Conservation (phyloP, 2,113 vertebrate species). For the Dipodomys spectabilis region DNA sequence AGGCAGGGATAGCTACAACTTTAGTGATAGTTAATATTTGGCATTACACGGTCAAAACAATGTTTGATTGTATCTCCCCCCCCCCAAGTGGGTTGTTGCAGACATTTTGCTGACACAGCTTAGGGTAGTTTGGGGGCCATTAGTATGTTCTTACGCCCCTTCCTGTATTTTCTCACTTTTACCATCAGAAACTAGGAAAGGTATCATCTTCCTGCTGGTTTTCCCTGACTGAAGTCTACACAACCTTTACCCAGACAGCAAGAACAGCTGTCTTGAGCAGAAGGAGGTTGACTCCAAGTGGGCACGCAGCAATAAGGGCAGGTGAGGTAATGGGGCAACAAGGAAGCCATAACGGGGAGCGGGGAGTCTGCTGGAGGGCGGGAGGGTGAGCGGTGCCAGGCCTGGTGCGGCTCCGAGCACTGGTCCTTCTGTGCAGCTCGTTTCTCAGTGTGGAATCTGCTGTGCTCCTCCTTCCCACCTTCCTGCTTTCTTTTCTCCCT, state of each 20-base stretch:
- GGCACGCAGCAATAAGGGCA: constrained; percentile 20
- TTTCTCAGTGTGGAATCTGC: constrained; percentile 38
- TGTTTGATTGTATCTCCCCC: neutral
- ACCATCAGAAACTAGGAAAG: constrained; percentile 61
- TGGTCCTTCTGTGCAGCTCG: neutral
- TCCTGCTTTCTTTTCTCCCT: neutral
- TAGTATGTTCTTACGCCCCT: neutral
- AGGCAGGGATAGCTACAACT: neutral
- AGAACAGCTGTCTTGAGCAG: constrained; percentile 73
- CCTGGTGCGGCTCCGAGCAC: neutral
- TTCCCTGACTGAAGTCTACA: constrained; percentile 3
- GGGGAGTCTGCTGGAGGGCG: neutral
- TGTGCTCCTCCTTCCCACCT: neutral
- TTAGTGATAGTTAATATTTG: neutral
- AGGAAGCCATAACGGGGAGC: constrained; percentile 10
- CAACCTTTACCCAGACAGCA: constrained; percentile 52
- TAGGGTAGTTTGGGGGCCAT: neutral
- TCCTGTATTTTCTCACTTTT: constrained; percentile 57
- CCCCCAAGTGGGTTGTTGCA: neutral
- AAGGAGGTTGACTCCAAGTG: constrained; percentile 58
- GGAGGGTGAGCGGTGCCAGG: neutral
- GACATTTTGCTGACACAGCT: constrained; percentile 47
- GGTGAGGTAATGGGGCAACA: constrained; percentile 55
- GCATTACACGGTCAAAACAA: neutral
- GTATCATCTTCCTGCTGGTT: constrained; percentile 46